Percentiles rank a stretch among this genome's conserved stretches.
Evolutionary conservation across 2,888 invertebrate genomes (phyloP).

Genomic region (Arrhopalites spinosus): DNA sequence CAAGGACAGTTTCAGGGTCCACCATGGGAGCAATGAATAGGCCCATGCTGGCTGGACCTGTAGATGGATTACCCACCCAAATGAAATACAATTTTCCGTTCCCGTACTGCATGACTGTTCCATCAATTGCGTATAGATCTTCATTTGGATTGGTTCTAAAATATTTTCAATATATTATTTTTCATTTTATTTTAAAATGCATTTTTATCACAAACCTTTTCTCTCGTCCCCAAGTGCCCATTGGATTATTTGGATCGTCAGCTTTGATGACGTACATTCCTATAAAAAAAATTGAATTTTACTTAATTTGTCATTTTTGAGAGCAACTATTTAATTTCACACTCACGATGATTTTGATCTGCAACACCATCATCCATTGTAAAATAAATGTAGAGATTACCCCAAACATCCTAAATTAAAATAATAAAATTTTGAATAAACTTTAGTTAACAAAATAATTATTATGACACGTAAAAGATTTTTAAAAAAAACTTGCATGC

Average conservation of each 20-base stretch:
- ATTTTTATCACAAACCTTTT: conserved; percentile 37
- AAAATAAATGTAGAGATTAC: conserved; percentile 53
- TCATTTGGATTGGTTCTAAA: conserved; percentile 38
- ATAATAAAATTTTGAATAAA: too few relatives aligned
- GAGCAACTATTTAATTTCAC: too few relatives aligned
- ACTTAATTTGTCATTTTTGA: too few relatives aligned
- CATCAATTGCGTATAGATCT: conserved; percentile 52
- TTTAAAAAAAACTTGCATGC: too few relatives aligned
- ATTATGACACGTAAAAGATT: too few relatives aligned
- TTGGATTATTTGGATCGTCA: conserved; percentile 42
- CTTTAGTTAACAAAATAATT: too few relatives aligned
- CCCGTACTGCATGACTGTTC: conserved; percentile 44
- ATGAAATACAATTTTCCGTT: conserved; percentile 49
- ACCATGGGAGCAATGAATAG: conserved; percentile 52
- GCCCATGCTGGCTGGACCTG: conserved; percentile 41
- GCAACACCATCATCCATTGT: conserved; percentile 51
- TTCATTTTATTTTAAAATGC: not conserved
- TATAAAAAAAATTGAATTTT: too few relatives aligned
- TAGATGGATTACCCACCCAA: conserved; percentile 49
- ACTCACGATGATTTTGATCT: conserved; percentile 50
- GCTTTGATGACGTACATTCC: conserved; percentile 53
- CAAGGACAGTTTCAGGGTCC: conserved; percentile 40
- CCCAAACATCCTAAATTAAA: too few relatives aligned
- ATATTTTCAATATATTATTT: not conserved
- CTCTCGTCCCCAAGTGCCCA: conserved; percentile 45